phyloP scores from a whole-genome alignment of 2,888 invertebrate genomes.

The Fissipunctia ypsillon region DNA sequence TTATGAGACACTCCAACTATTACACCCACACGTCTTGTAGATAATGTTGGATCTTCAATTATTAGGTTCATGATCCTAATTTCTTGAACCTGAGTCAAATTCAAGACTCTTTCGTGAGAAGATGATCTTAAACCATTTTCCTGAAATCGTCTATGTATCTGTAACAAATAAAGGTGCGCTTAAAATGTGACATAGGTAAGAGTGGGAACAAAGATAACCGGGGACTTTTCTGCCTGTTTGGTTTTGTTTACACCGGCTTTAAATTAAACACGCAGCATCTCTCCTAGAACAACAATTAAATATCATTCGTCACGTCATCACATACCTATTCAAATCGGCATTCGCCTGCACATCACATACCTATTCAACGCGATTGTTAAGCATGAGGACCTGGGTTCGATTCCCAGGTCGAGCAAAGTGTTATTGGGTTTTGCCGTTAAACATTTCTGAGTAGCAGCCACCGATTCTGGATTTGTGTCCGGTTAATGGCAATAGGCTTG shows the following conservation, averaged over 20 bases:
- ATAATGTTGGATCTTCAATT: constrained; percentile 3
- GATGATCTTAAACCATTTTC: constrained; percentile 16
- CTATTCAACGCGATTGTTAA: too few species aligned
- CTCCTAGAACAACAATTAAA: constrained; percentile 12
- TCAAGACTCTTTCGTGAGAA: constrained; percentile 16
- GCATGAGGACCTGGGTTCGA: too few species aligned
- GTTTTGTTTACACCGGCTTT: constrained; percentile 9
- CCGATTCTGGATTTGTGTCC: not conserved
- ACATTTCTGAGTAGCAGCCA: not conserved
- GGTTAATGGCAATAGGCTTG: constrained; percentile 4
- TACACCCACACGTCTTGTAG: too few species aligned
- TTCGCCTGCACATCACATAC: not conserved
- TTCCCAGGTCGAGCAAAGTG: not conserved
- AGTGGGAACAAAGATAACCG: constrained; percentile 1
- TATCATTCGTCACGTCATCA: constrained; percentile 4
- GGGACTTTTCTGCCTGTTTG: constrained; percentile 1
- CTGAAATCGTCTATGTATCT: constrained; percentile 17
- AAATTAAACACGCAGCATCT: constrained; percentile 11
- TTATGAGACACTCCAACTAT: too few species aligned
- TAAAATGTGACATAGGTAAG: constrained; percentile 16
- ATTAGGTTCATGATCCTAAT: constrained; percentile 13
- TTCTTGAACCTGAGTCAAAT: constrained; percentile 14
- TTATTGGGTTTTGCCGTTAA: constrained; percentile 1
- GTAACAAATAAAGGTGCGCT: constrained; percentile 22
- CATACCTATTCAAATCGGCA: not conserved